Conservation (phyloP, 2,888 invertebrate species). For the Philonicus albiceps region DNA sequence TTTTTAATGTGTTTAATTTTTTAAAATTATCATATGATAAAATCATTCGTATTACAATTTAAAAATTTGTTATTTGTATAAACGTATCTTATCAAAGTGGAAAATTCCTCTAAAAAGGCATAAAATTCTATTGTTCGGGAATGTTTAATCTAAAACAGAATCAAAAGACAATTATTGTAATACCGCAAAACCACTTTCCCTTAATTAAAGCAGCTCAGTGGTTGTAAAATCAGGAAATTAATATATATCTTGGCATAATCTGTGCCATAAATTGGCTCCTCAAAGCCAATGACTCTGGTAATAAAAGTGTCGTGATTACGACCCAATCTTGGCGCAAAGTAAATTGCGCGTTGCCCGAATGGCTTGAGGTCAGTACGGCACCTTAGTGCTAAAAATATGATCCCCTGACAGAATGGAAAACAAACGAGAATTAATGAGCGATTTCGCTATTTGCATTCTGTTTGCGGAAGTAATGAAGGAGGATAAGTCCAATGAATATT, state of each 20-base stretch:
- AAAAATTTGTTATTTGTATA: background rate
- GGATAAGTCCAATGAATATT: background rate
- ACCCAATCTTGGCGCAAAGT: background rate
- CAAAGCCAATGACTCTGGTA: background rate
- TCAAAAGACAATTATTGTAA: background rate
- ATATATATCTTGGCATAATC: background rate
- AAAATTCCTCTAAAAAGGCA: background rate
- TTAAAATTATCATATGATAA: no score
- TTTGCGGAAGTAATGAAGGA: background rate
- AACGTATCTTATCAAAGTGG: background rate
- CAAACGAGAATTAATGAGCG: background rate
- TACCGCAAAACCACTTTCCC: background rate
- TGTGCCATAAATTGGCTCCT: background rate
- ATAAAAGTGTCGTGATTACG: slow-evolving; percentile 2
- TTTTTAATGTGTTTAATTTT: no score
- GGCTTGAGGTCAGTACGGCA: background rate
- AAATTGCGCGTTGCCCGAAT: background rate
- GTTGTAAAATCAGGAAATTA: background rate
- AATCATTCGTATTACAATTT: background rate
- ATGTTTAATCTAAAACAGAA: background rate
- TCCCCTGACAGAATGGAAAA: background rate
- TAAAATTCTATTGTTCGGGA: background rate
- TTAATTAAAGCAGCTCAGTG: background rate
- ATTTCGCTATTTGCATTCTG: background rate
- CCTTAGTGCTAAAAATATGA: background rate